Evolutionary conservation across 2,888 invertebrate species (phyloP).

Genomic region (Epinotia nisella): DNA sequence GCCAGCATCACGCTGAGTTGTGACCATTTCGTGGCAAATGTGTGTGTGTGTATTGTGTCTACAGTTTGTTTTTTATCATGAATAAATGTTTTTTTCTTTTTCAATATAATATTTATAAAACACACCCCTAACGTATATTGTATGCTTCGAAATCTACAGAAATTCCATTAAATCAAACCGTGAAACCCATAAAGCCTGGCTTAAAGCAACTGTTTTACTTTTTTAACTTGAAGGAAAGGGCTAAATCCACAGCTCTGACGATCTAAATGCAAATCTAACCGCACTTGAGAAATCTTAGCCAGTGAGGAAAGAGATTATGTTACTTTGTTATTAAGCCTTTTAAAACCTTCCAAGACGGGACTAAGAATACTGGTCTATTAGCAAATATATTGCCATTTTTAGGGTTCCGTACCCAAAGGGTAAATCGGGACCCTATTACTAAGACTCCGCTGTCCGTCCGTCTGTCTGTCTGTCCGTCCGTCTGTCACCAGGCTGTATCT

Average conservation of each 20-base stretch:
- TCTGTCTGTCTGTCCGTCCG: too few species aligned
- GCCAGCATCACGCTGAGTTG: too few species aligned
- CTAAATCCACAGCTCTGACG: conserved; percentile 1
- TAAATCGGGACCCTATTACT: too few species aligned
- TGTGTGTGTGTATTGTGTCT: too few species aligned
- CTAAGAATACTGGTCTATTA: background rate
- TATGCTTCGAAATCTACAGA: background rate
- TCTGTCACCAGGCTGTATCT: too few species aligned
- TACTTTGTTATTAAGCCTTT: background rate
- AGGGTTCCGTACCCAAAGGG: too few species aligned
- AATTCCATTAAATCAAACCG: background rate
- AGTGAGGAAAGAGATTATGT: background rate
- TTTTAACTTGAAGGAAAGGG: conserved; percentile 12
- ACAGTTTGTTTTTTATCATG: too few species aligned
- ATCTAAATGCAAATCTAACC: conserved; percentile 28
- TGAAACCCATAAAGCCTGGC: background rate
- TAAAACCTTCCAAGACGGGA: background rate
- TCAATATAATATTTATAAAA: too few species aligned
- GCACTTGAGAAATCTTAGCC: background rate
- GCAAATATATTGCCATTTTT: conserved; percentile 3
- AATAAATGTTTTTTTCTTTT: too few species aligned
- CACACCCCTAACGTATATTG: too few species aligned
- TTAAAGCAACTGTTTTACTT: conserved; percentile 14
- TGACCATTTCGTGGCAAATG: too few species aligned
- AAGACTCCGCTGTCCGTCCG: too few species aligned